These are phyloP conservation scores for Rostratula benghalensis DNA, from an alignment of 2,113 vertebrate genomes.

Conservation along the genomic window DNA sequence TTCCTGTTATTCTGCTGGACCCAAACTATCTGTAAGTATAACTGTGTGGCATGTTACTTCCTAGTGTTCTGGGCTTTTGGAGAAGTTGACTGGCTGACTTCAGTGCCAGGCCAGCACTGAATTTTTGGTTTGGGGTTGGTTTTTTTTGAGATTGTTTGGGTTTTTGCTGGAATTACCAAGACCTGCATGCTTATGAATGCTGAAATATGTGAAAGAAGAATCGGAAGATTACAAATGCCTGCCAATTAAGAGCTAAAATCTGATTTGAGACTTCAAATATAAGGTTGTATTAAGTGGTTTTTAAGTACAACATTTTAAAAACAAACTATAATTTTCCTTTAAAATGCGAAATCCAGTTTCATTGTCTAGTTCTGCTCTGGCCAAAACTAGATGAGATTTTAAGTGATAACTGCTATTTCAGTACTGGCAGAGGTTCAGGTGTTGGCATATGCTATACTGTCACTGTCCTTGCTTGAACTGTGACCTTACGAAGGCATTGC, in stretches of 20 bases:
- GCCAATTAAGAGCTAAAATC: not conserved
- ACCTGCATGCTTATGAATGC: not conserved
- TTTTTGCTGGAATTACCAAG: not conserved
- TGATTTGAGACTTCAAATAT: not conserved
- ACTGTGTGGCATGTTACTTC: not conserved
- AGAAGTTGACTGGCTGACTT: not conserved
- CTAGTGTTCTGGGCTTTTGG: not conserved
- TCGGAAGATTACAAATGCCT: not conserved
- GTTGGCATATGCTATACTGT: not conserved
- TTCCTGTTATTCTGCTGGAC: not conserved
- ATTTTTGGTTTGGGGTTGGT: not conserved
- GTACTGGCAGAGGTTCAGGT: not conserved
- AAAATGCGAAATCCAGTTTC: not conserved
- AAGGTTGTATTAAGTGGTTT: not conserved
- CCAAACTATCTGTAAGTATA: not conserved
- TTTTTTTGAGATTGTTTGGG: not conserved
- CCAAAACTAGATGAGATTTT: not conserved
- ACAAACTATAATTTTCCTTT: not conserved
- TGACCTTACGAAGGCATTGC: conserved; percentile 22
- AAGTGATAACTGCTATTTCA: not conserved
- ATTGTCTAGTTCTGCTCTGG: not conserved
- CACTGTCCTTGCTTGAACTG: conserved; percentile 13
- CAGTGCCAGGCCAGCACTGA: rapidly evolving
- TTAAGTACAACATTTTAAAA: not conserved
- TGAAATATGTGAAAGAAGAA: not conserved